Evolutionary conservation across 1,140 invertebrate genomes (phyloP), one percentile per base, ranked within the genome.

Genomic region (Plectrocnemia conspersa): DNA sequence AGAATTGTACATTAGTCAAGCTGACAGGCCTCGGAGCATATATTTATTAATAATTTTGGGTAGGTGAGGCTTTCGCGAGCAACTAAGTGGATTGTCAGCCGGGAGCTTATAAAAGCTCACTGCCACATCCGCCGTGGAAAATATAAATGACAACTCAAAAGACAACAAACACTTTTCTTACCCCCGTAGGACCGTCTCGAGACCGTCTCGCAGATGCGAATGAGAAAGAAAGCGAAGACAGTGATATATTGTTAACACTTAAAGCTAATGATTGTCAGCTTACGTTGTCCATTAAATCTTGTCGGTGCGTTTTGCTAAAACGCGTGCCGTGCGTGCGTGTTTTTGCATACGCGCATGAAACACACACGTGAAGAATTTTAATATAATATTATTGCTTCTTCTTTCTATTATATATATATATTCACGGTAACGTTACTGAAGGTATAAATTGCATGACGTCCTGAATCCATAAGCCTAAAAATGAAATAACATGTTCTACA

Each of bases 91-190:
- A 54, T 59, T 54, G 57, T 59, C 57, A 59, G 57, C 21, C 11
- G 41, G 36, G 21, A 40, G 36, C 42, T 45, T 38, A 45, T 53
- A 53, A 58, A 58, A 52, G 50, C 56, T 50, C 23, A 27, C 49
- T 41, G 49, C 16, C 36, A 24, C 42, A 45, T 54, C 53, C 52
- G 23, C 19, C 52, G 56, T 18, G 29, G 33, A 55, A 49, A 59
- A 60, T 60, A 60, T 60, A 60, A 60, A 60, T 60, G 58, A 60
- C 58, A 53, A 25, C 50, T 56, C 54, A 56, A 60, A 60, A 60
- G 58, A 60, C 53, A 60, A 60, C 58, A 60, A 60, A 56, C 58
- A 50, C 38, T 50, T 25, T 25, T 45, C 46, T 24, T 45, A 45
- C 52, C 23, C 33, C 7, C 27, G 7, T 7, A 32, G 7, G n/a